A percentile compares a stretch with the other conserved stretches of the same genome.
phyloP scores from a whole-genome alignment of 2,888 invertebrate species.

The Agonopterix alstromeriana region DNA sequence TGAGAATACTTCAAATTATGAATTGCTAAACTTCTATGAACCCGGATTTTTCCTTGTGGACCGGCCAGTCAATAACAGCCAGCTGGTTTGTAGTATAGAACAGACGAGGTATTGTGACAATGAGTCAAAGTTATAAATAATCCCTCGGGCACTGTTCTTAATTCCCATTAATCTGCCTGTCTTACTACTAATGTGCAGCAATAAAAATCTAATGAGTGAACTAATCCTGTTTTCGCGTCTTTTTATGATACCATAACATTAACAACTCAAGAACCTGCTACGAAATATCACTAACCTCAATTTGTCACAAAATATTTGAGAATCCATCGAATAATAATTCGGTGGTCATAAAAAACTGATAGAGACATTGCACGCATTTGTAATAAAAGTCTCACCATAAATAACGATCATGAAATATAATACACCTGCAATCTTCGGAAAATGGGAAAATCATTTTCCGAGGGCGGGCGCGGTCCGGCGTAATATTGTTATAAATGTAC shows the following conservation, averaged over 20 bases:
- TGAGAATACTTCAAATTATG: conserved; percentile 62
- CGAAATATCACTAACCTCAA: conserved; percentile 38
- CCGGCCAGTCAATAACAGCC: too few species aligned
- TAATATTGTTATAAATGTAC: conserved; percentile 77
- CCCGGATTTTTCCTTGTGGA: background rate
- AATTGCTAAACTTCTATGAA: conserved; percentile 30
- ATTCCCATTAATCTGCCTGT: too few species aligned
- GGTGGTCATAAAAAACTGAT: conserved; percentile 69
- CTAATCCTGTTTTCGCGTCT: too few species aligned
- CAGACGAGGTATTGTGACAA: too few species aligned
- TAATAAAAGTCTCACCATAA: conserved; percentile 76
- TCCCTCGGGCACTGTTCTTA: too few species aligned
- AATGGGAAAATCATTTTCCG: conserved; percentile 76
- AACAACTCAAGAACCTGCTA: background rate
- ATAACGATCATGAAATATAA: conserved; percentile 77
- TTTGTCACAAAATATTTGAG: conserved; percentile 59
- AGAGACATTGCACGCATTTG: conserved; percentile 76
- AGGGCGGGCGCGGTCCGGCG: conserved; percentile 73
- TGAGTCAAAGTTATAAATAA: too few species aligned
- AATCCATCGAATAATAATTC: conserved; percentile 71
- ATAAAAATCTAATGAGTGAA: too few species aligned
- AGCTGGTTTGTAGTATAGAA: too few species aligned
- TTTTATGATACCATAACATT: background rate
- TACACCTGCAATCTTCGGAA: conserved; percentile 76
- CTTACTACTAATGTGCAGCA: too few species aligned